A percentile compares a stretch with the other conserved stretches of the same genome.
phyloP scores from a whole-genome alignment of 2,113 vertebrate species.

The Rafetus swinhoei region DNA sequence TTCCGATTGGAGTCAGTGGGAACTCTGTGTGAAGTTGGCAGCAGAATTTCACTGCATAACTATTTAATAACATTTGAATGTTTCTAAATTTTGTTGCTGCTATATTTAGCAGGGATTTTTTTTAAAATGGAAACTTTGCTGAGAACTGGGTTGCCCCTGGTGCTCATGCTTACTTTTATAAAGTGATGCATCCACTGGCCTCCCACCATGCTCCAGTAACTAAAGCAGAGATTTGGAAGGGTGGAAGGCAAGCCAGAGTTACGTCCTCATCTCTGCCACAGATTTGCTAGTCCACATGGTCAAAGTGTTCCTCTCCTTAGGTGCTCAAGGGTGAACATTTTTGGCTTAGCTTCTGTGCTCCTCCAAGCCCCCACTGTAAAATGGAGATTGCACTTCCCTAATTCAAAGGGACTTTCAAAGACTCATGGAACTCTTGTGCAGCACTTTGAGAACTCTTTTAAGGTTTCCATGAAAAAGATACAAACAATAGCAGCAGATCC shows the following conservation, averaged over 20 bases:
- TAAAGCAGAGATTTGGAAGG: neutral
- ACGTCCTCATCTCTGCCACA: neutral
- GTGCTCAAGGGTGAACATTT: neutral
- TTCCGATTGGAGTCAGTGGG: conserved; percentile 19
- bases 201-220: neutral
- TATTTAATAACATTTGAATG: conserved; percentile 1
- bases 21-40: neutral
- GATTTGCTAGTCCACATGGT: neutral
- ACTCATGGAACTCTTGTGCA: neutral
- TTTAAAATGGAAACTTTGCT: neutral
- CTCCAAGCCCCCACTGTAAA: neutral
- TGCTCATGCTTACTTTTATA: neutral
- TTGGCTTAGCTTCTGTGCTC: neutral
- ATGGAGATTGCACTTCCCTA: neutral
- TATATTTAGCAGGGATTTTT: neutral
- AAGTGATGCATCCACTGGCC: neutral
- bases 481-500: neutral
- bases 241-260: neutral
- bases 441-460: neutral
- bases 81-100: neutral
- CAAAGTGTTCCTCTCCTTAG: neutral
- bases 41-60: neutral
- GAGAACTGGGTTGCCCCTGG: conserved; percentile 2
- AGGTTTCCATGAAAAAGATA: rapidly evolving
- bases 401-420: neutral